Evolutionary conservation across 2,888 invertebrate genomes (phyloP).

Genomic region (Villa cingulata): DNA sequence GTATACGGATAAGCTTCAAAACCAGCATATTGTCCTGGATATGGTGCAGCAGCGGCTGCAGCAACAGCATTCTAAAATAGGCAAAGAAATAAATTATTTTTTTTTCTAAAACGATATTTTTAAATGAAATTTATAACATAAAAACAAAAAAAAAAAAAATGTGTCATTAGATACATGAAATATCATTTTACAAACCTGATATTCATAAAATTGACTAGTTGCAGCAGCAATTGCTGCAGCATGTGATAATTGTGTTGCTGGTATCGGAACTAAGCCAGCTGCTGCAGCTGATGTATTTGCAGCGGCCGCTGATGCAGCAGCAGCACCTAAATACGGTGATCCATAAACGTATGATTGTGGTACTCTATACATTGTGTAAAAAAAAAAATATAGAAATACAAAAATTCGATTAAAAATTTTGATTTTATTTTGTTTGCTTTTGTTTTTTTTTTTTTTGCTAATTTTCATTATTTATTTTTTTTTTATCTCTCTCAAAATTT

Average conservation of each 20-base stretch:
- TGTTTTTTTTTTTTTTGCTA: constrained; percentile 5
- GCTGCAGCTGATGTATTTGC: constrained; percentile 29
- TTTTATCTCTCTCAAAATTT: too few species aligned
- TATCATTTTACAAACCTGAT: constrained; percentile 38
- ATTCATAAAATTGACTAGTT: constrained; percentile 67
- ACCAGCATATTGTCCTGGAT: constrained; percentile 18
- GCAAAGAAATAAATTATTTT: neutral
- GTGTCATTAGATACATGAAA: too few species aligned
- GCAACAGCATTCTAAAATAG: constrained; percentile 17
- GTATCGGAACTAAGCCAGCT: constrained; percentile 55
- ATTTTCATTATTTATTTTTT: too few species aligned
- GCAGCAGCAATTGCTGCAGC: constrained; percentile 67
- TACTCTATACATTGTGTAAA: constrained; percentile 39
- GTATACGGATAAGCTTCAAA: constrained; percentile 20
- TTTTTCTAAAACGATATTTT: too few species aligned
- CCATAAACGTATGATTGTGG: constrained; percentile 67
- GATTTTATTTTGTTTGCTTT: neutral
- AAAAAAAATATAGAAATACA: neutral
- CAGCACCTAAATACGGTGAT: constrained; percentile 53
- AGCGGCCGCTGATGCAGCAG: constrained; percentile 30
- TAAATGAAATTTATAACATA: too few species aligned
- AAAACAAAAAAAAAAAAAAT: too few species aligned
- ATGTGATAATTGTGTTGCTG: constrained; percentile 50
- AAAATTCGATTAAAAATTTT: constrained; percentile 13
- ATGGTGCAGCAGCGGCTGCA: constrained; percentile 18